A percentile compares a stretch with the other conserved stretches of the same genome.
phyloP scores from a whole-genome alignment of 2,113 vertebrate genomes.

The Cottus gobio region DNA sequence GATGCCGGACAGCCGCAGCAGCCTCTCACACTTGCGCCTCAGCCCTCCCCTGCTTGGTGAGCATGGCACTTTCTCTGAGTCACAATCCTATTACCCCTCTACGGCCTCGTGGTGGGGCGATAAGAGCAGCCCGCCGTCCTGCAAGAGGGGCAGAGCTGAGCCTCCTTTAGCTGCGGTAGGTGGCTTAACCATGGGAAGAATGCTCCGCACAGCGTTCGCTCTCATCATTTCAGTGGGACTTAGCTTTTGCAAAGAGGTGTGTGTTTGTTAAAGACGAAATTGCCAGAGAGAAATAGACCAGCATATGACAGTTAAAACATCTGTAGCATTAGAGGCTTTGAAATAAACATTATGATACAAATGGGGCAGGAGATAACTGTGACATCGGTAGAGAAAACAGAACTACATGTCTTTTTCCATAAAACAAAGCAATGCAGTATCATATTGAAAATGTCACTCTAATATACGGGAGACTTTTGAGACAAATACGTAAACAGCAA shows the following conservation, averaged over 20 bases:
- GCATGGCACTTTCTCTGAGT: conserved; percentile 70
- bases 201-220: conserved; percentile 56
- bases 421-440: background rate
- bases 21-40: conserved; percentile 54
- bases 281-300: conserved; percentile 47
- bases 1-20: conserved; percentile 65
- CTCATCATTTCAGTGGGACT: conserved; percentile 62
- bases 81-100: conserved; percentile 80
- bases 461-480: conserved; percentile 13
- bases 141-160: conserved; percentile 60
- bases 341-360: conserved; percentile 30
- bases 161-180: conserved; percentile 70
- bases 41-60: conserved; percentile 65
- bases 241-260: conserved; percentile 59
- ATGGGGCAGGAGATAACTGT: conserved; percentile 5
- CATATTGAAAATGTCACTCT: conserved; percentile 5
- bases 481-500: background rate
- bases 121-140: conserved; percentile 63
- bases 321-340: conserved; percentile 5
- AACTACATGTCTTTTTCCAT: background rate
- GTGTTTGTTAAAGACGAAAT: conserved; percentile 51
- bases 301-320: conserved; percentile 42
- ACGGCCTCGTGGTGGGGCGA: conserved; percentile 66
- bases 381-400: conserved; percentile 2
- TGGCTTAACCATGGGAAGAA: conserved; percentile 69